Base-by-base conservation (phyloP, 2,113 vertebrate genomes). In the Pandion haliaetus region DNA sequence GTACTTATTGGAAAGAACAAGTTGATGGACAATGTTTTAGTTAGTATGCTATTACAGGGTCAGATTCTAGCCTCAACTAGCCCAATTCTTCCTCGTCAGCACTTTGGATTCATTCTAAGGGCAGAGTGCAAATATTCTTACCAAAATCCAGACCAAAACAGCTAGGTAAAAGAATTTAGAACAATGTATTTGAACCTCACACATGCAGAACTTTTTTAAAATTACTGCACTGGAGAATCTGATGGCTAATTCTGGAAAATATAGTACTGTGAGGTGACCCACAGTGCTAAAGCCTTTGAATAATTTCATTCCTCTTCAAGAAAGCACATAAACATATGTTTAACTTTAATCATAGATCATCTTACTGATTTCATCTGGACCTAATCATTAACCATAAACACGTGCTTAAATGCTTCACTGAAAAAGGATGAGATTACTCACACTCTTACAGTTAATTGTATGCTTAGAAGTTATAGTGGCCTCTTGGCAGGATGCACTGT, bases 321-420 rank as follows among this genome's bases (percentile, higher is more conserved):
- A 88, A 93, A 67, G 47, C 55, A 84, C 8, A 67, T 15, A 93
- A 97, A 94, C 91, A 92, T 47, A 82, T 82, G 72, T 92, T 95
- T 96, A 95, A 95, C 88, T 95, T 88, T 59, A 96, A 96, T 93
- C 89, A 93, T 7, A 86, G 86, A 95, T 38, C 81, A 63, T 69
- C 77, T 78, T 34, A 45, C 59, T 63, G 89, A 89, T 79, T 96
- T 97, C 84, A 93, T 96, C 62, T 91, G 93, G 90, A 69, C 13
- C 4, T 45, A 82, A 87, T 77, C 81, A 93, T 94, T 87, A 93
- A 82, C 87, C 65, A 82, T 65, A 59, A 91, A 91, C 78, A 94
- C 7, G 52, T 93, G 77, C 70, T 79, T 63, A 72, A 89, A 94
- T 8, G 73, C 73, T 88, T 87, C 86, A 49, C 34, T 84, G 83